These are phyloP conservation scores for Nineta flava DNA, from an alignment of 2,888 invertebrate genomes.

Conservation along the genomic window DNA sequence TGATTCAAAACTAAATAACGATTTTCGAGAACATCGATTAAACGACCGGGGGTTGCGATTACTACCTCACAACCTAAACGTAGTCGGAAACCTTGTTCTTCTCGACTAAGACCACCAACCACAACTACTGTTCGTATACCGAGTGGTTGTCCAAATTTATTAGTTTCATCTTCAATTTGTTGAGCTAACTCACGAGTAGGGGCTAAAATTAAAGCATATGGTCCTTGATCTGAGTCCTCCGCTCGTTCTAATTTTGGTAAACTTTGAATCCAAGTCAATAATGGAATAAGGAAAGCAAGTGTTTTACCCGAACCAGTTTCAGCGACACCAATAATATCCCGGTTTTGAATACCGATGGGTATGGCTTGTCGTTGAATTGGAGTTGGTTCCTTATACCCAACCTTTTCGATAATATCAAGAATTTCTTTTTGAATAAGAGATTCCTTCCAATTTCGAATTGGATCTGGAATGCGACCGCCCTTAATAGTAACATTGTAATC, in stretches of 20 bases:
- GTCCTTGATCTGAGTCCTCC: conserved; percentile 87
- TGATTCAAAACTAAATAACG: conserved; percentile 91
- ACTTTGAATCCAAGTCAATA: conserved; percentile 95
- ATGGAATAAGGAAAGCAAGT: conserved; percentile 90
- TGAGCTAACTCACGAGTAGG: conserved; percentile 99
- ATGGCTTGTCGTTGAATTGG: conserved; percentile 99
- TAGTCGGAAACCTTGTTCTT: conserved; percentile 95
- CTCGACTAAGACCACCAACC: conserved; percentile 94
- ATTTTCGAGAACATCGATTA: conserved; percentile 97
- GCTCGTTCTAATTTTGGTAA: conserved; percentile 88
- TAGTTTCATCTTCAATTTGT: conserved; percentile 98
- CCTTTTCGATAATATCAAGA: conserved; percentile 81
- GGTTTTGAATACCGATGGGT: conserved; percentile 88
- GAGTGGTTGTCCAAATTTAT: conserved; percentile 87
- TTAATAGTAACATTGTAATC: conserved; percentile 98
- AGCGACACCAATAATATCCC: conserved; percentile 97
- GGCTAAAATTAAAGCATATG: conserved; percentile 96
- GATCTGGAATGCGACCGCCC: conserved; percentile 93
- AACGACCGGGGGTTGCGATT: conserved; percentile 97
- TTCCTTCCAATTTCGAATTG: conserved; percentile 90
- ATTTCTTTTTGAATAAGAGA: conserved; percentile 79
- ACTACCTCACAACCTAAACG: conserved; percentile 95
- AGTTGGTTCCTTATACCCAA: conserved; percentile 95
- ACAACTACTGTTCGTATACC: conserved; percentile 91
- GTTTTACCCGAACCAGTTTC: conserved; percentile 99